A percentile compares a stretch with the other conserved stretches of the same genome.
These are phyloP conservation scores for Phrixothrix hirtus DNA, from an alignment of 2,888 invertebrate species.

Conservation along the genomic window DNA sequence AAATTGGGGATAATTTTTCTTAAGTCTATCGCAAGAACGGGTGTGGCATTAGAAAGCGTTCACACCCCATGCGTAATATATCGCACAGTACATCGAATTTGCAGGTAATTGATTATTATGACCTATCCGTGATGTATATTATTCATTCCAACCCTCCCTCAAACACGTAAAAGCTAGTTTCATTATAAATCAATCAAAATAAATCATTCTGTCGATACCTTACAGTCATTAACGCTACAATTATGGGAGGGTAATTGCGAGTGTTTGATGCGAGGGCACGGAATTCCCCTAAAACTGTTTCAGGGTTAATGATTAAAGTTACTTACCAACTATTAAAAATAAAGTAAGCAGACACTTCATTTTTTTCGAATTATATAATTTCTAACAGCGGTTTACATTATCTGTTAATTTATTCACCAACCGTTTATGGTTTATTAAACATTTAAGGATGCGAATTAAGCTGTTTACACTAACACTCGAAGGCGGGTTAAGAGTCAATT, in stretches of 20 bases:
- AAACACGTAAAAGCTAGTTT: constrained; percentile 15
- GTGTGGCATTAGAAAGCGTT: constrained; percentile 8
- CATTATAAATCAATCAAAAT: constrained; percentile 13
- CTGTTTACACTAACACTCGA: constrained; percentile 20
- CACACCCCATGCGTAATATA: too few relatives aligned
- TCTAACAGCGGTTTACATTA: constrained; percentile 4
- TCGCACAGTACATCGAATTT: constrained; percentile 9
- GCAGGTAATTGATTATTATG: constrained; percentile 6
- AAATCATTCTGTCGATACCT: too few relatives aligned
- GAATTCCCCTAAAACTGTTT: too few relatives aligned
- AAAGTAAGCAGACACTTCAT: too few relatives aligned
- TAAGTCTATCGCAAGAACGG: constrained; percentile 4
- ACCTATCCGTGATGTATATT: constrained; percentile 7
- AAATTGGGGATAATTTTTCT: constrained; percentile 37
- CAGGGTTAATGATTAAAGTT: too few relatives aligned
- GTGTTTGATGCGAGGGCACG: neutral
- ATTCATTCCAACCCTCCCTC: constrained; percentile 8
- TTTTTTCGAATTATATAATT: constrained; percentile 8
- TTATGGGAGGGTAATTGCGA: too few relatives aligned
- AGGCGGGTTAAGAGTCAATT: constrained; percentile 28
- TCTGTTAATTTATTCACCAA: constrained; percentile 12
- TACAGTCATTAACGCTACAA: too few relatives aligned
- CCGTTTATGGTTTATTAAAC: constrained; percentile 1
- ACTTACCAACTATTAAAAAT: too few relatives aligned
- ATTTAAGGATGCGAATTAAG: constrained; percentile 25